Percentiles rank a stretch among this genome's conserved stretches.
phyloP scores from a whole-genome alignment of 2,113 vertebrate genomes.

The Pao palembangensis region DNA sequence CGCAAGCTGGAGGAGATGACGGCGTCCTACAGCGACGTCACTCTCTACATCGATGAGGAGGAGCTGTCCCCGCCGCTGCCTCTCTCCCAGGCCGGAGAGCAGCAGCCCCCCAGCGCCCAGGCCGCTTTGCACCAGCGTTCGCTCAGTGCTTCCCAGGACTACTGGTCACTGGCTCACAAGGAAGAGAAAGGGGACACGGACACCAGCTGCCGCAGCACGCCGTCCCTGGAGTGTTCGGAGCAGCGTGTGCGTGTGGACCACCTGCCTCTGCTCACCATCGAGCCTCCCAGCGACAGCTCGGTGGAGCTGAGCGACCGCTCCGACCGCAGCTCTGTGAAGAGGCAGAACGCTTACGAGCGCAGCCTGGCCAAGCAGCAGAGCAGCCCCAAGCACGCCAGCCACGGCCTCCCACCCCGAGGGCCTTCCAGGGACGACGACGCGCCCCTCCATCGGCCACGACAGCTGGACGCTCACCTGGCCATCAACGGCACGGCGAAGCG shows the following conservation, averaged over 20 bases:
- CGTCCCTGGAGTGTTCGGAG: constrained; percentile 87
- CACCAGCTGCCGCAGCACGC: constrained; percentile 90
- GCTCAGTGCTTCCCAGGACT: constrained; percentile 83
- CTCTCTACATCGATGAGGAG: constrained; percentile 94
- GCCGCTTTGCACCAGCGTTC: constrained; percentile 83
- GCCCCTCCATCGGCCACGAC: constrained; percentile 77
- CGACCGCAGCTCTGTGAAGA: constrained; percentile 85
- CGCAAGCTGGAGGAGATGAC: constrained; percentile 92
- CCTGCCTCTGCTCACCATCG: constrained; percentile 88
- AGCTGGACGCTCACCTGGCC: constrained; percentile 87
- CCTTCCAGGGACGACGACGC: constrained; percentile 83
- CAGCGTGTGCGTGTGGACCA: constrained; percentile 85
- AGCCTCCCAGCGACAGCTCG: constrained; percentile 94
- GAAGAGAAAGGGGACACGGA: constrained; percentile 89
- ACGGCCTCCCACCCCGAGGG: constrained; percentile 77
- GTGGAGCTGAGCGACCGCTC: constrained; percentile 93
- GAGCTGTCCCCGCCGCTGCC: constrained; percentile 90
- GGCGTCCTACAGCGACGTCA: constrained; percentile 94
- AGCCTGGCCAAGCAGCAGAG: constrained; percentile 79
- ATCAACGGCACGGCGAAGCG: constrained; percentile 90
- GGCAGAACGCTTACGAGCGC: constrained; percentile 83
- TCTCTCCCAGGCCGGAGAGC: constrained; percentile 80
- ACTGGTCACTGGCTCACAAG: constrained; percentile 89
- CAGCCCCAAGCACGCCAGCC: constrained; percentile 86
- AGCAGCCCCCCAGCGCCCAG: constrained; percentile 83